phyloP scores from a whole-genome alignment of 2,113 vertebrate genomes.

The Poicephalus meyeri region DNA sequence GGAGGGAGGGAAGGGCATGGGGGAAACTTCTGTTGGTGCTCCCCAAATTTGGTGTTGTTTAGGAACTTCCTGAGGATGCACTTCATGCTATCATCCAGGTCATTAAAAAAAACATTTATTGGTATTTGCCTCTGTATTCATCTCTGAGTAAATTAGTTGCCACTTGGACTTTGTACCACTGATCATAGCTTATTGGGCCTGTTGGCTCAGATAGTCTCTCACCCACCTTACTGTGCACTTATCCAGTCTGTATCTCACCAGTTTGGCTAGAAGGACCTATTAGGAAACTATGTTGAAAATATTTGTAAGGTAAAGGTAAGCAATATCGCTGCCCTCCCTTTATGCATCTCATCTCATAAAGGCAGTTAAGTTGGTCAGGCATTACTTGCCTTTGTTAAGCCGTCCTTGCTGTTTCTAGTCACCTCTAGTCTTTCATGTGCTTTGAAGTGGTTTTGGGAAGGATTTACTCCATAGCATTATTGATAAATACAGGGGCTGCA shows the following conservation, averaged over 20 bases:
- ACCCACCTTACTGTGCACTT: not conserved
- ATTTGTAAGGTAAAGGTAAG: not conserved
- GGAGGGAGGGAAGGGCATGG: not conserved
- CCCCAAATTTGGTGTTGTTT: not conserved
- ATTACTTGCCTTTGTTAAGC: not conserved
- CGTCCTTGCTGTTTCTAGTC: not conserved
- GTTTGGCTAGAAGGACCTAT: not conserved
- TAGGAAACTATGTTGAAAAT: not conserved
- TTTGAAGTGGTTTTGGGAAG: not conserved
- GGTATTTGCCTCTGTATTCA: not conserved
- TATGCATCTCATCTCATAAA: not conserved
- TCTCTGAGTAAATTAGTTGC: not conserved
- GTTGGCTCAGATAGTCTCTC: not conserved
- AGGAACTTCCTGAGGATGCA: not conserved
- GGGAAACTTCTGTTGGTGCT: not conserved
- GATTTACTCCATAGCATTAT: not conserved
- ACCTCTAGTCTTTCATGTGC: not conserved
- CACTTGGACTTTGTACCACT: not conserved
- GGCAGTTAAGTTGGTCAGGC: not conserved
- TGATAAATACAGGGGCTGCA: fast-evolving
- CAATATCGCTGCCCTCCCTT: not conserved
- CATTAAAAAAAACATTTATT: not conserved
- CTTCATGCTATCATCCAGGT: not conserved
- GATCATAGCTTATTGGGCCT: not conserved
- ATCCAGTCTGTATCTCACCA: not conserved